Percentiles rank a stretch among this genome's conserved stretches.
Evolutionary conservation across 2,113 vertebrate species (phyloP).

Genomic region (Oreochromis aureus): DNA sequence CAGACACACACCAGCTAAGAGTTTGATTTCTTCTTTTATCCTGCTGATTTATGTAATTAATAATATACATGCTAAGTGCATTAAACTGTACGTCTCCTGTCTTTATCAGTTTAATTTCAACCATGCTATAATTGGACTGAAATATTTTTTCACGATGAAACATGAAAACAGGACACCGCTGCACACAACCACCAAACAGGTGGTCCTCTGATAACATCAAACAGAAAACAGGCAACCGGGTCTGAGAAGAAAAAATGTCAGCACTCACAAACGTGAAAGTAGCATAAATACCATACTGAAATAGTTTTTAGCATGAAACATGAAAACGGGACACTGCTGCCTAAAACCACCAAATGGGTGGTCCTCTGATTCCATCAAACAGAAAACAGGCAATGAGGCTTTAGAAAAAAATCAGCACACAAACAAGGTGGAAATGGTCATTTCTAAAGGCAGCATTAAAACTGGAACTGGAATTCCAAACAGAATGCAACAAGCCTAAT

Average conservation of each 20-base stretch:
- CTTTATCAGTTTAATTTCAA: neutral
- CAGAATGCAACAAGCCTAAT: neutral
- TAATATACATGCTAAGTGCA: neutral
- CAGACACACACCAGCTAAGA: neutral
- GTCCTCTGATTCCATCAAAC: neutral
- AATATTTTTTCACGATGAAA: neutral
- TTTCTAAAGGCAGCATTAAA: neutral
- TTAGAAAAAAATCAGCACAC: neutral
- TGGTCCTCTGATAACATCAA: neutral
- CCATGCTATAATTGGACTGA: neutral
- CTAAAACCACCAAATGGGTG: neutral
- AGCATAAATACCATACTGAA: neutral
- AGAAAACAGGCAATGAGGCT: neutral
- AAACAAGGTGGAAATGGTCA: neutral
- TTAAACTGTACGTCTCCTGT: neutral
- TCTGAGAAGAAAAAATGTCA: neutral
- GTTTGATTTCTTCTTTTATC: neutral
- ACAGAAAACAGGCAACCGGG: neutral
- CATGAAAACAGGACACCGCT: neutral
- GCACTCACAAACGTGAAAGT: neutral
- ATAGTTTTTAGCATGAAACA: neutral
- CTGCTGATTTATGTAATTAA: neutral
- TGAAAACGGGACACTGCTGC: neutral
- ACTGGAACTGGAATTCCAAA: neutral
- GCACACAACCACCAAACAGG: neutral